phyloP scores from a whole-genome alignment of 1,140 invertebrate species.

The Augochlora pura region DNA sequence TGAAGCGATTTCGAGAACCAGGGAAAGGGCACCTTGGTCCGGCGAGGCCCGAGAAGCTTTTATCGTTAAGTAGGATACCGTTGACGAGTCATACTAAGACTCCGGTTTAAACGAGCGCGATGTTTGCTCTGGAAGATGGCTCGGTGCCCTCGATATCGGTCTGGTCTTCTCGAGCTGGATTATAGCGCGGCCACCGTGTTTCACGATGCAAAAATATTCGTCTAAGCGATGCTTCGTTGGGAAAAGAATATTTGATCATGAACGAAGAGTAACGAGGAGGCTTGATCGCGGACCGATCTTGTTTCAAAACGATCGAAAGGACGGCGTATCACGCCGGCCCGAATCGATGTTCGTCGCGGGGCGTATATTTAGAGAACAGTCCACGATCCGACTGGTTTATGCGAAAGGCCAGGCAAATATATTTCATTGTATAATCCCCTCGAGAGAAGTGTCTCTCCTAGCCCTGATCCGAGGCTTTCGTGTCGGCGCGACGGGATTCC shows the following conservation, averaged over 20 bases:
- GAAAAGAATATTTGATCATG: background rate
- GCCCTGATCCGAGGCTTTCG: background rate
- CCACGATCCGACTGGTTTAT: conserved; percentile 54
- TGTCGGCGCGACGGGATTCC: too few species aligned
- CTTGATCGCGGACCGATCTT: background rate
- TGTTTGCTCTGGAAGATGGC: conserved; percentile 66
- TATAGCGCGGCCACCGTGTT: background rate
- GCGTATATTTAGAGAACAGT: conserved; percentile 72
- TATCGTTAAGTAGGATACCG: conserved; percentile 65
- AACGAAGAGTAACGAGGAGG: too few species aligned
- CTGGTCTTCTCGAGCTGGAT: conserved; percentile 7
- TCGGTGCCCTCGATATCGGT: conserved; percentile 40
- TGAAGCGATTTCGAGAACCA: background rate
- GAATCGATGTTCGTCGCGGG: conserved; percentile 52
- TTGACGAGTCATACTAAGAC: conserved; percentile 45
- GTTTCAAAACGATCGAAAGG: conserved; percentile 13
- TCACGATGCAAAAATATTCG: background rate
- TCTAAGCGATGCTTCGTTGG: too few species aligned
- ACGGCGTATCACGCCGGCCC: background rate
- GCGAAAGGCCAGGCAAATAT: conserved; percentile 69
- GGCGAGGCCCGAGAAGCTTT: conserved; percentile 52
- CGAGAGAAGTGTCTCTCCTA: conserved; percentile 14
- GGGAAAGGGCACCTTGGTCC: background rate
- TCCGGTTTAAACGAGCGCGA: conserved; percentile 65
- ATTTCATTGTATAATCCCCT: conserved; percentile 78